Base-by-base conservation (phyloP, 1,140 invertebrate genomes). In the Pachyrhynchus sulphureomaculatus region DNA sequence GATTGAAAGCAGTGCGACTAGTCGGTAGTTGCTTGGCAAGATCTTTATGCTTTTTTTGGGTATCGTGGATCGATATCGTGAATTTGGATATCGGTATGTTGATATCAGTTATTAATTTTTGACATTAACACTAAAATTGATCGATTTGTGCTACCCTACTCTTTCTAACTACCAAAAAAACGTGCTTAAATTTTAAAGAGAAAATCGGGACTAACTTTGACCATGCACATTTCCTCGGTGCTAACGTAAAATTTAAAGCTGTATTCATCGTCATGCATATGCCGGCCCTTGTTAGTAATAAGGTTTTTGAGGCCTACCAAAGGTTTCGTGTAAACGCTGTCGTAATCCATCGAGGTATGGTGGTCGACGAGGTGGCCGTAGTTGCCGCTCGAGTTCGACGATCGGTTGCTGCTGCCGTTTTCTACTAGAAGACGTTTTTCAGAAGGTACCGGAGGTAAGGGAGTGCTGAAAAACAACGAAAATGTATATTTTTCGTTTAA, bases 381-480 rank as follows among this genome's bases (percentile, higher is more conserved):
- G 70, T 71, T 79, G 36, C 76, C 74, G 49, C 73, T 75, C 4
- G 76, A 75, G 24, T 72, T 70, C 17, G 76, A 71, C 23, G 74
- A 76, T 42, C 80, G 65, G 64, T 82, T 81, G 65, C 78, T 78
- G 17, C 61, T 23, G 61, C 72, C 73, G 60, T 72, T 71, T 54
- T 75, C 72, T 48, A 66, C 57, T 60, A 63, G 37, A 32, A 68
- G 54, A 61, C 48, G 75, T 70, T 73, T 82, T 39, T 88, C 86
- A 17, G 80, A 79, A 15, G 87, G 88, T 42, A 89, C 69, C 3
- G 87, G 87, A 37, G 88, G 88, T 54, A 90, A 70, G 12, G 88
- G 88, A 5, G 88, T 87, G 72, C 86, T 87, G 73, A 44, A 78
- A 72, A 52, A 56, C n/a, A n/a, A n/a, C n/a, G n/a, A n/a, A n/a